Conservation (phyloP, 2,888 invertebrate species). For the Eristalis tenax region DNA sequence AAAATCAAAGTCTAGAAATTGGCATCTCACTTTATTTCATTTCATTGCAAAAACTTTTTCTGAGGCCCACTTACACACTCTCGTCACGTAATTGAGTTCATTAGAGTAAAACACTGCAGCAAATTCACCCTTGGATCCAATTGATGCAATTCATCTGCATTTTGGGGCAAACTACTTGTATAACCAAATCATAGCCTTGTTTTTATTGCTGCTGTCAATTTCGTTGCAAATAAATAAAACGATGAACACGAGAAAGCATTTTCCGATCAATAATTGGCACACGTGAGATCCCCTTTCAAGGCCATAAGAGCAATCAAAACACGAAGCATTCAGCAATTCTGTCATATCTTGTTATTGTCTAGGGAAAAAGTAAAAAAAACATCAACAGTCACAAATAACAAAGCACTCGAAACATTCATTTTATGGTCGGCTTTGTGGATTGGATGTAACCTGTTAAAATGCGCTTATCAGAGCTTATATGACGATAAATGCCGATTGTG, state of each 20-base stretch:
- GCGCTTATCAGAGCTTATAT: background rate
- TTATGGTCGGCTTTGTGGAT: background rate
- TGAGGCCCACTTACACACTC: background rate
- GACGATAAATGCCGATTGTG: no score
- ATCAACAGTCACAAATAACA: background rate
- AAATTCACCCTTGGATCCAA: slow-evolving; percentile 16
- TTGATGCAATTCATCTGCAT: slow-evolving; percentile 44
- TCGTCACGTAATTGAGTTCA: background rate
- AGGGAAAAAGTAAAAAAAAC: no score
- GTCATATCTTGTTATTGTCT: background rate
- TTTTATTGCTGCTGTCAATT: slow-evolving; percentile 10
- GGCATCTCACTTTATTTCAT: no score
- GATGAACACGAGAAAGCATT: background rate
- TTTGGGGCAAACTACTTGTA: slow-evolving; percentile 28
- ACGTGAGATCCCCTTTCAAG: background rate
- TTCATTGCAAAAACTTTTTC: background rate
- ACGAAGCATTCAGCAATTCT: background rate
- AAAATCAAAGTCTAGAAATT: background rate
- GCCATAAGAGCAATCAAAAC: background rate
- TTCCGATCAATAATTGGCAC: slow-evolving; percentile 18
- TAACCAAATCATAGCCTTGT: slow-evolving; percentile 1
- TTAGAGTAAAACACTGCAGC: slow-evolving; percentile 2
- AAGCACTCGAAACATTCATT: background rate
- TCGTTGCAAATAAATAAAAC: slow-evolving; percentile 1
- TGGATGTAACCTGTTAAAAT: background rate